These are phyloP conservation scores for Furnarius figulus DNA, from an alignment of 2,113 vertebrate species.

Conservation along the genomic window DNA sequence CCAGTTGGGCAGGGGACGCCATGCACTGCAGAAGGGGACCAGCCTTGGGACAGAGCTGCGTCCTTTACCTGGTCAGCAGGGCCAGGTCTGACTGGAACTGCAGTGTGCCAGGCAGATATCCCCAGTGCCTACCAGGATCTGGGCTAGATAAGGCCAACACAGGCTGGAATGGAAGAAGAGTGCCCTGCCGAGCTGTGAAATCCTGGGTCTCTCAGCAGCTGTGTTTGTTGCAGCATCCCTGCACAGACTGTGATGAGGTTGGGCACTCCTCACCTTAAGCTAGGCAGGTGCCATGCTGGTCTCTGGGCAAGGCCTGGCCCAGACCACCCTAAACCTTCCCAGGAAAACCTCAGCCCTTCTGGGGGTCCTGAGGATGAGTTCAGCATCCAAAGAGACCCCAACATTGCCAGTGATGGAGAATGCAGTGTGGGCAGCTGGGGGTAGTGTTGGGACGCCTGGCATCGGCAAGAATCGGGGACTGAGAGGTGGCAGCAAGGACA, in stretches of 20 bases:
- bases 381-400: neutral
- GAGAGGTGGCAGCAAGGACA: neutral
- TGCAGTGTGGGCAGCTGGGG: rapidly evolving
- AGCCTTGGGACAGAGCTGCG: neutral
- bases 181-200: neutral
- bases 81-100: neutral
- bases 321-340: neutral
- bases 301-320: neutral
- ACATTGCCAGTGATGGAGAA: neutral
- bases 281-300: neutral
- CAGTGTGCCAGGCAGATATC: neutral
- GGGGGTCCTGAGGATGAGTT: neutral
- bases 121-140: neutral
- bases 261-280: neutral
- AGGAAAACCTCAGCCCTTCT: neutral
- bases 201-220: neutral
- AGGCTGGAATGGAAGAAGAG: neutral
- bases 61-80: neutral
- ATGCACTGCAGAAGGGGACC: rapidly evolving
- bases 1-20: rapidly evolving
- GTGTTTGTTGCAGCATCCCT: neutral
- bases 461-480: neutral
- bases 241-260: rapidly evolving
- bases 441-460: neutral
- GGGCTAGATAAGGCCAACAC: neutral